Evolutionary conservation across 53 echinoderm and acorn worm genomes (phyloP), one percentile per base, ranked within the genome.

Genomic region (Temnopleurus reevesii): DNA sequence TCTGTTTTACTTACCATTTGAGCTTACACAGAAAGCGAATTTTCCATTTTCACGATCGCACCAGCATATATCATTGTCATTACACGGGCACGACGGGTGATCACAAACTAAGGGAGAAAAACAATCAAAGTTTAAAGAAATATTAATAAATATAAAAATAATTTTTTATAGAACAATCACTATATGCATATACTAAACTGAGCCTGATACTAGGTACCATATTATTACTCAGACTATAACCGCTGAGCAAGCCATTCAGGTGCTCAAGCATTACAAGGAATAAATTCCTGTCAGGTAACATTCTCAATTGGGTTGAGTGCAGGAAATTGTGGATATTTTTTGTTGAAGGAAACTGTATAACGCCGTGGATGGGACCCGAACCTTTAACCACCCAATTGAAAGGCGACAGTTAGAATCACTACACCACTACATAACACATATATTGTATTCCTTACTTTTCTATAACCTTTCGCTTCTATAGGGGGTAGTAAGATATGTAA

Each of bases 1-100:
- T n/a, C n/a, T n/a, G n/a, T n/a, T n/a, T n/a, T n/a, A n/a, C n/a
- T n/a, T n/a, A n/a, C n/a, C n/a, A n/a, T n/a, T n/a, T n/a, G n/a
- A n/a, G n/a, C 53, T 17, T 53, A 23, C 13, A 44, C 77, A 77
- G 77, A 77, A 77, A 45, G 77, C 77, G 77, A 77, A 45, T 44
- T 77, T 77, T 43, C 77, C 77, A 25, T 12, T 26, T 17, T 44
- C 41, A 12, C 77, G 77, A 45, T 9, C 10, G 77, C 77, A 77
- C 77, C 77, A 77, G 77, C 77, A 77, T 38, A 44, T 77, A 38
- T 77, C 41, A 44, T 21, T 9, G 0, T 12, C 24, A 24, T 34
- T 77, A 24, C 29, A 63, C 63, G 29, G 63, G 63, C 30, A 31
- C 1, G 33, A 63, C 63, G 29, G 63, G 63, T 29, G 29, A 4